Base-by-base conservation (phyloP, 2,113 vertebrate species). In the Anarrhichthys ocellatus region DNA sequence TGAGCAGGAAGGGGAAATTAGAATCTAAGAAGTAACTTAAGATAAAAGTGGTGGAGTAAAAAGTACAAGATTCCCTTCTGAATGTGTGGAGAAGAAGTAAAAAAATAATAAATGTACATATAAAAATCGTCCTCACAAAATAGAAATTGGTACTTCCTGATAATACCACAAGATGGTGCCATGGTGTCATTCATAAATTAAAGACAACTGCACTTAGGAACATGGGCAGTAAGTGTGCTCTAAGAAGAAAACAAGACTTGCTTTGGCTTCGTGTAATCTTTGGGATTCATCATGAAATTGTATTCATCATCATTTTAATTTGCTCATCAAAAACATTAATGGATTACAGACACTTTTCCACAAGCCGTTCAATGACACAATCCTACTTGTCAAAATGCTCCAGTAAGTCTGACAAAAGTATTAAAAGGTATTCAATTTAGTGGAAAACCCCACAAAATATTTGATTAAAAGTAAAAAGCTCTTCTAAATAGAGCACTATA, bases 101-200 rank as follows among this genome's bases (percentile, higher is more conserved):
- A 36, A 36, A 29, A 29, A 29, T 27, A 27, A 36, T 36, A 36
- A 4, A 36, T 36, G 36, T 36, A 36, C 6, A 36, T 36, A 36
- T 36, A 38, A 24, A n/a, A 13, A 24, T 56, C n/a, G 11, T 24
- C 52, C 29, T 61, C 18, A 20, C 9, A 20, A 22, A 65, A 40
- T 42, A 15, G 40, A 36, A 62, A 32, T 32, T 29, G 3, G 2
- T 50, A 44, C 32, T 29, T 65, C 29, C 13, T 20, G 0, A 34
- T 68, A 9, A 46, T 8, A 27, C 89, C 91, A 90, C 80, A 78
- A 76, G 91, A 86, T 85, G 82, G 89, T 2, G 82, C 58, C 54
- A 65, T 80, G 2, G 72, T 20, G 6, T 6, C 46, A 68, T 6
- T 11, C 3, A 72, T 61, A 20, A 73, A 58, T 36, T 7, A 0